Conservation (phyloP, 2,113 vertebrate genomes). For the Salvelinus namaycush region DNA sequence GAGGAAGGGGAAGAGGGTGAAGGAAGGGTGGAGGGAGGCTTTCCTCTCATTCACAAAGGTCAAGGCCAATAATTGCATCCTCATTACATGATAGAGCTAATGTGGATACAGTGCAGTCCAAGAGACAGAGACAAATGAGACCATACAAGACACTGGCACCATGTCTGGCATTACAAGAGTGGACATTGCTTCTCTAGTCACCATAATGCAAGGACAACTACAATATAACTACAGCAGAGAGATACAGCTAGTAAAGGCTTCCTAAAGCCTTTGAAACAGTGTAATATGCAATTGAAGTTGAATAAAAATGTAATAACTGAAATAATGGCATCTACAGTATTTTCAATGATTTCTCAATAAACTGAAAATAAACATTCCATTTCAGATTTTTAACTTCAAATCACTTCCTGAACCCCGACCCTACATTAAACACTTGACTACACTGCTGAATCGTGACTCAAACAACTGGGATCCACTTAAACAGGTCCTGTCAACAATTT, state of each 20-base stretch:
- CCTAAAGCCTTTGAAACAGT: too few relatives aligned
- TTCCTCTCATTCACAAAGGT: conserved; percentile 37
- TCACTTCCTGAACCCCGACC: too few relatives aligned
- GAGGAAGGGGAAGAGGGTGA: neutral
- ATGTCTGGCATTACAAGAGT: neutral
- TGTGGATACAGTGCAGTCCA: conserved; percentile 10
- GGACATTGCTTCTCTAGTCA: neutral
- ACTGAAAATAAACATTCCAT: too few relatives aligned
- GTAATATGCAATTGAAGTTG: too few relatives aligned
- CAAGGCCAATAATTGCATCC: conserved; percentile 47
- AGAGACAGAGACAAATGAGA: neutral
- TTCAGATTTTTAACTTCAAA: too few relatives aligned
- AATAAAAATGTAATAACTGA: too few relatives aligned
- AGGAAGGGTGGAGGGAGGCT: conserved; percentile 21
- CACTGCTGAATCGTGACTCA: too few relatives aligned
- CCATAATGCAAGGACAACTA: neutral
- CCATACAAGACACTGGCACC: neutral
- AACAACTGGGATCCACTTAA: too few relatives aligned
- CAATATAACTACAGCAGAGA: neutral
- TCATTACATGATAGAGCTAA: conserved; percentile 44
- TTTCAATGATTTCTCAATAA: too few relatives aligned
- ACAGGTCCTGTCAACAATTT: too few relatives aligned
- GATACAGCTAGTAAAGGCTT: neutral
- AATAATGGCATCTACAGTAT: too few relatives aligned
- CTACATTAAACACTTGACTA: too few relatives aligned